These are phyloP conservation scores for Galeruca laticollis DNA, from an alignment of 2,888 invertebrate species.

Conservation along the genomic window DNA sequence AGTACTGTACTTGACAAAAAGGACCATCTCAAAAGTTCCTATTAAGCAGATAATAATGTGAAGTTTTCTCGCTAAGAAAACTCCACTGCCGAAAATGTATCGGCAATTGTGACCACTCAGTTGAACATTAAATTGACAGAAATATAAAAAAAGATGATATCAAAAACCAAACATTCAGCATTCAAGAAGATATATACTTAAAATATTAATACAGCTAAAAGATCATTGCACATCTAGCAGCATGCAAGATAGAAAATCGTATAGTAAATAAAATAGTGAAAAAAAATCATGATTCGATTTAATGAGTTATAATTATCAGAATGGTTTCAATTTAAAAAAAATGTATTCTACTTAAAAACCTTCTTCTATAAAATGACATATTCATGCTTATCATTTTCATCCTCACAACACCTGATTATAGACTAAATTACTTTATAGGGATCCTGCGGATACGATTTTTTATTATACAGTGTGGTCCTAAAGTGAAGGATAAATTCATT, in stretches of 20 bases:
- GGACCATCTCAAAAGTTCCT: conserved; percentile 96
- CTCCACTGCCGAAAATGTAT: conserved; percentile 41
- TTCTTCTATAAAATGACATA: background rate
- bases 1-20: conserved; percentile 72
- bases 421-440: no score
- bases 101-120: conserved; percentile 64
- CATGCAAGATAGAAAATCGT: conserved; percentile 47
- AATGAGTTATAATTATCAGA: no score
- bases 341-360: no score
- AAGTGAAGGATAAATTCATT: no score
- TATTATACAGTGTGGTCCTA: no score
- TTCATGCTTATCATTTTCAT: background rate
- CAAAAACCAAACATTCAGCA: conserved; percentile 64
- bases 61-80: conserved; percentile 55
- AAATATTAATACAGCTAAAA: conserved; percentile 39
- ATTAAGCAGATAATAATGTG: conserved; percentile 66
- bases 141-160: conserved; percentile 51
- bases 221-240: conserved; percentile 53
- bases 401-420: background rate
- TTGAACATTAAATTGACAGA: conserved; percentile 60
- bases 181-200: conserved; percentile 56
- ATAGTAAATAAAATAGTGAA: conserved; percentile 22
- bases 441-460: no score
- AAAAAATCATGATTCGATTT: background rate
- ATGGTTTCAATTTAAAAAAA: no score